Base-by-base conservation (phyloP, 2,797 vertebrate species). In the Triplophysa yarkandensis region DNA sequence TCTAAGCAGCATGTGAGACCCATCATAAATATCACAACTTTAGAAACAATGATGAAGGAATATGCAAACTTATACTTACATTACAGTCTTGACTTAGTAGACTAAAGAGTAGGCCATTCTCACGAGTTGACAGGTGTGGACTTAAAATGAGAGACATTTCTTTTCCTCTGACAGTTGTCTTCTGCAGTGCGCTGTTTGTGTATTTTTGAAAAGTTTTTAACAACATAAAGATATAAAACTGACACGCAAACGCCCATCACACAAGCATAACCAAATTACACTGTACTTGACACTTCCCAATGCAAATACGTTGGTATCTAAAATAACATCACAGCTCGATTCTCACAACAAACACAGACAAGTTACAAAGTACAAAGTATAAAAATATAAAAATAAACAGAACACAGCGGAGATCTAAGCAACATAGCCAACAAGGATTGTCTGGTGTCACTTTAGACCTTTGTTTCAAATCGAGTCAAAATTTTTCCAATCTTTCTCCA, bases 81-180 rank as follows among this genome's bases (percentile, higher is more conserved):
- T n/a, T 78, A 65, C 76, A 77, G 27, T 80, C 72, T 2, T 50
- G 54, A n/a, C 76, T 70, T 9, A 78, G 28, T 34, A 80, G 21
- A 57, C 9, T 75, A n/a, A 19, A 61, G 44, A 82, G 28, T 16
- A 80, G 71, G 17, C 81, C 75, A 4, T 80, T 80, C 50, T 82
- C 81, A 44, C 81, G 75, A 55, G 44, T 73, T 0, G 78, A 55
- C 44, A 82, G 68, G 9, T 58, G 76, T 5, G 52, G 25, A 76
- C 78, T 82, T 67, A 78, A 27, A 69, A 67, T 6, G 1, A 2
- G 62, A 16, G 77, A 68, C 80, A 82, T 82, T 39, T 70, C 52
- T 48, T 44, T 0, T 52, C 50, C 4, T 5, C 21, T n/a, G 69
- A 30, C n/a, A 17, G 5, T 4, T 28, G 14, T 28, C 14, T 16